Base-by-base conservation (phyloP, 2,797 vertebrate species). In the Centroberyx gerrardi region DNA sequence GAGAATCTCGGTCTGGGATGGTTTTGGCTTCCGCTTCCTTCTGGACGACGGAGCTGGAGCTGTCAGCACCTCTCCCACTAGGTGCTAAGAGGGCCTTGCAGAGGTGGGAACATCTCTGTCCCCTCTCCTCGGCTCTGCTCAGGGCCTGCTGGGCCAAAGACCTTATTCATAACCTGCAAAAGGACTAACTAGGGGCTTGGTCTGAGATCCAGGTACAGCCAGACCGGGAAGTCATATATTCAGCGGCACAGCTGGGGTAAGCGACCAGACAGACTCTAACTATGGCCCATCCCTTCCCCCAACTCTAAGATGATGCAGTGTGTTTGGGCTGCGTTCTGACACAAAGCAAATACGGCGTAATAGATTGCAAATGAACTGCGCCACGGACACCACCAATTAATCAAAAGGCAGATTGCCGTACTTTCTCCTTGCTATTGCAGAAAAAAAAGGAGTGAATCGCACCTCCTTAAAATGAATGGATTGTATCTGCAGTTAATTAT, bases 281-380 rank as follows among this genome's bases (percentile, higher is more conserved):
- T 68, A 2, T 60, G 56, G 44, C 27, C 8, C 80, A 49, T 10
- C 55, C 75, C 65, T n/a, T 61, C 81, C 83, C 68, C 72, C 76
- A 62, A 27, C 84, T 77, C 82, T 0, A 53, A 78, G 83, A 92
- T 94, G 93, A 95, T 93, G 90, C 90, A 94, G 92, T 84, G 92
- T 93, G 90, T 93, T 94, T 91, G 84, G 88, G 87, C 90, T 87
- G 80, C 48, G 63, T 84, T 91, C 86, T 94, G 94, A 94, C 94
- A 94, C 91, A 88, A 93, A 94, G 89, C 93, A 94, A 94, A 94
- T 90, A 93, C 84, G 33, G 52, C 9, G 88, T 94, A 94, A 95
- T 93, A 91, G 92, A 94, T 93, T 92, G 92, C 91, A 91, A 93
- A 94, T 94, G 88, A 94, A 93, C 91, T 90, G 87, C 81, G 46